Percentiles rank a stretch among this genome's conserved stretches.
Conservation (phyloP, 2,888 invertebrate genomes). For the Scelioninae gen. 2 region DNA sequence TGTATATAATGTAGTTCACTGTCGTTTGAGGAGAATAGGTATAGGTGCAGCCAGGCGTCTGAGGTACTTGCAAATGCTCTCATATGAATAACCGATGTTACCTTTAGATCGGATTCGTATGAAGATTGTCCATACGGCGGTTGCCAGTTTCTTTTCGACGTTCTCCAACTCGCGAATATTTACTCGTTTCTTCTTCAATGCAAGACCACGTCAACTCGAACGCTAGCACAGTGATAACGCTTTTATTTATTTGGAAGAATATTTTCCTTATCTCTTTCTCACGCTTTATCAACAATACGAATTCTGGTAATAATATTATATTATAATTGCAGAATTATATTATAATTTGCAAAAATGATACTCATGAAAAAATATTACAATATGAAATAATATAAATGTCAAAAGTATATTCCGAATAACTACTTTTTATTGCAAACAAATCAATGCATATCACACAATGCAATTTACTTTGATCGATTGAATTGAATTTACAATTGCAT, state of each 20-base stretch:
- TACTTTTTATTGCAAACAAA: too few relatives aligned
- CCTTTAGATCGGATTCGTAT: conserved; percentile 65
- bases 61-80: conserved; percentile 50
- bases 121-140: conserved; percentile 56
- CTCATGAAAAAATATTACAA: too few relatives aligned
- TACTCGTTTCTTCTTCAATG: conserved; percentile 36
- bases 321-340: too few relatives aligned
- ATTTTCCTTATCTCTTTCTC: not conserved
- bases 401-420: too few relatives aligned
- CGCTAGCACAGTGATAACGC: not conserved
- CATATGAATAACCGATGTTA: conserved; percentile 63
- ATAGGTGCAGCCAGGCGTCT: conserved; percentile 61
- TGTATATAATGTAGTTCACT: conserved; percentile 49
- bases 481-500: too few relatives aligned
- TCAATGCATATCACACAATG: too few relatives aligned
- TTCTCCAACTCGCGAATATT: conserved; percentile 56
- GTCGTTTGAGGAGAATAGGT: conserved; percentile 61
- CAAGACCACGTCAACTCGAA: conserved; percentile 14
- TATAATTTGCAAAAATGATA: too few relatives aligned
- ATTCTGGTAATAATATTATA: too few relatives aligned
- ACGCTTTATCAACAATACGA: too few relatives aligned
- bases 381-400: too few relatives aligned
- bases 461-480: too few relatives aligned
- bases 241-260: conserved; percentile 4
- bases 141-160: conserved; percentile 11